These are phyloP conservation scores for Drosophila truncata DNA, from an alignment of 1,140 invertebrate species.

Conservation along the genomic window DNA sequence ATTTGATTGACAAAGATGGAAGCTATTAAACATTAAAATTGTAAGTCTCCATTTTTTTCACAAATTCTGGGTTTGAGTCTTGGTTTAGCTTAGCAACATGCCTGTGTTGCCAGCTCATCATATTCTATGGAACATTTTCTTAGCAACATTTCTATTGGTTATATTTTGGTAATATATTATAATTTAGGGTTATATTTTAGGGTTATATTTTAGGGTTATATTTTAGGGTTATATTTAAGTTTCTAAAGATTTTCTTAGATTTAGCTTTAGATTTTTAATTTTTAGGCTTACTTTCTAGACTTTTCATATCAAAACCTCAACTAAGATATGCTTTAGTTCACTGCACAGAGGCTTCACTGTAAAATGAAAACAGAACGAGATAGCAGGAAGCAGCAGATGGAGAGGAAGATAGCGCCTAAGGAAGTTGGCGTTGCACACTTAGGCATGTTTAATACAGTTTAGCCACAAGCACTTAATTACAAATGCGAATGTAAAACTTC, in stretches of 20 bases:
- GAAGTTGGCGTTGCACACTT: conserved; percentile 78
- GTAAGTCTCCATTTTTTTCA: background rate
- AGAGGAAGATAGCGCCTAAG: conserved; percentile 40
- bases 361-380: conserved; percentile 36
- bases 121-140: background rate
- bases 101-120: background rate
- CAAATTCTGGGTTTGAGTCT: background rate
- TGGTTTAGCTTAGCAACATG: background rate
- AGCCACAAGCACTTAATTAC: conserved; percentile 85
- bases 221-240: no score
- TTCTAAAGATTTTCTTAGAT: background rate
- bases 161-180: no score
- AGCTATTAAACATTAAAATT: background rate
- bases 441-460: conserved; percentile 85
- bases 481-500: conserved; percentile 61
- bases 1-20: background rate
- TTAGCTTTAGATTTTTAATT: background rate
- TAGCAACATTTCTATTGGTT: background rate
- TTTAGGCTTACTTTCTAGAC: background rate
- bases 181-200: no score
- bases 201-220: no score
- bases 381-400: conserved; percentile 13
- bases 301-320: background rate
- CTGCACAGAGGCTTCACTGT: background rate
- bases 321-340: background rate